Conservation (phyloP, 2,113 vertebrate species). For the Dermatemys mawii region DNA sequence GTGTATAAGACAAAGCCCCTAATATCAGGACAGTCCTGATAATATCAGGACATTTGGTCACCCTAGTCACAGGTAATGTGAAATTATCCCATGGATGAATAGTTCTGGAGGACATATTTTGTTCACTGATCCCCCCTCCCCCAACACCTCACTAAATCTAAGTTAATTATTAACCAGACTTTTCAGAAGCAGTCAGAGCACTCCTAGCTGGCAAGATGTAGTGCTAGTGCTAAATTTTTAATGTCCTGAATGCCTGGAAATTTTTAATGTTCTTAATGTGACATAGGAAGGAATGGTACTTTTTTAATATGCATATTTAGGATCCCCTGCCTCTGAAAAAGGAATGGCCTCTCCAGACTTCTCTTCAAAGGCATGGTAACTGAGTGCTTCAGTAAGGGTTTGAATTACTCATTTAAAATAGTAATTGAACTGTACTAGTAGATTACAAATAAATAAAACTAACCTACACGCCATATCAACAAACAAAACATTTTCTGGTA, state of each 20-base stretch:
- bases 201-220: neutral
- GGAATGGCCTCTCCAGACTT: neutral
- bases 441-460: neutral
- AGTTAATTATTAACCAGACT: neutral
- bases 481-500: neutral
- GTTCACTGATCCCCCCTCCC: neutral
- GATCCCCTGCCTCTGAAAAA: neutral
- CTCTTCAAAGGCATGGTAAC: neutral
- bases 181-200: neutral
- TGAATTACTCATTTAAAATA: neutral
- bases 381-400: fast-evolving
- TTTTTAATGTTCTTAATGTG: neutral
- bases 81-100: neutral
- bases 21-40: neutral
- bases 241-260: neutral
- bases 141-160: neutral
- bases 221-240: neutral
- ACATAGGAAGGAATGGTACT: neutral
- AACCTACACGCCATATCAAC: neutral
- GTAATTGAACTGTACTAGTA: neutral
- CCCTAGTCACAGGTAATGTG: neutral
- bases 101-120: neutral
- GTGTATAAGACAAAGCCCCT: neutral
- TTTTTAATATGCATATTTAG: neutral
- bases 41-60: neutral